These are phyloP conservation scores for Apogon talboti DNA, from an alignment of 2,797 vertebrate species.

Conservation along the genomic window DNA sequence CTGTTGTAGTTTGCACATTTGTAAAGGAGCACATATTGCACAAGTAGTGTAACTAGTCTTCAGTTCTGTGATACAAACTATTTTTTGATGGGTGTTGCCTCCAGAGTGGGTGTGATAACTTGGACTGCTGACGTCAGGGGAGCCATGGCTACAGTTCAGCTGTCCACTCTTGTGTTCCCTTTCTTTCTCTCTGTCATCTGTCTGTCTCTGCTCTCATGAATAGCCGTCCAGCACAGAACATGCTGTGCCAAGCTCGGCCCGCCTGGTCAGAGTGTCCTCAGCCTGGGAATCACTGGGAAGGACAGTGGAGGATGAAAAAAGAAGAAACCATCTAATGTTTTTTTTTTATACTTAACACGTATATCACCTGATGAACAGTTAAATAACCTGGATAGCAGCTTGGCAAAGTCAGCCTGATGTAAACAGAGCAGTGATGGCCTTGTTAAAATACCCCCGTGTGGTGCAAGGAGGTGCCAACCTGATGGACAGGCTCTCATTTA, in stretches of 20 bases:
- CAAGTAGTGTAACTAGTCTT: constrained; percentile 24
- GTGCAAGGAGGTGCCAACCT: constrained; percentile 66
- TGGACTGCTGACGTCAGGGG: constrained; percentile 57
- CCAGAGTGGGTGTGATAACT: constrained; percentile 28
- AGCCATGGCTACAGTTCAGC: constrained; percentile 67
- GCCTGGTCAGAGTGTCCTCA: constrained; percentile 30
- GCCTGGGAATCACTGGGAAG: neutral
- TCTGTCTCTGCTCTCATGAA: constrained; percentile 56
- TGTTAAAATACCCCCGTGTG: constrained; percentile 71
- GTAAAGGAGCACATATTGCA: neutral
- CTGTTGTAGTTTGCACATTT: neutral
- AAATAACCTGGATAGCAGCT: constrained; percentile 17
- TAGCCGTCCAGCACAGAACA: constrained; percentile 48
- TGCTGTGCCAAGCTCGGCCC: constrained; percentile 65
- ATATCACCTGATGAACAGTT: constrained; percentile 26
- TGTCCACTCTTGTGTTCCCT: constrained; percentile 63
- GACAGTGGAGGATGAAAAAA: neutral
- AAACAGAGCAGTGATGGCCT: constrained; percentile 47
- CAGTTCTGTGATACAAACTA: constrained; percentile 19
- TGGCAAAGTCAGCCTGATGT: constrained; percentile 33
- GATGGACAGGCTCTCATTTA: constrained; percentile 55
- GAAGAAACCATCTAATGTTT: no score
- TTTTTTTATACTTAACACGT: constrained; percentile 6
- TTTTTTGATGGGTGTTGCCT: constrained; percentile 38
- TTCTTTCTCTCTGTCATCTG: constrained; percentile 42